Percentiles rank a stretch among this genome's conserved stretches.
Conservation (phyloP, 2,113 vertebrate species). For the Ovibos moschatus region DNA sequence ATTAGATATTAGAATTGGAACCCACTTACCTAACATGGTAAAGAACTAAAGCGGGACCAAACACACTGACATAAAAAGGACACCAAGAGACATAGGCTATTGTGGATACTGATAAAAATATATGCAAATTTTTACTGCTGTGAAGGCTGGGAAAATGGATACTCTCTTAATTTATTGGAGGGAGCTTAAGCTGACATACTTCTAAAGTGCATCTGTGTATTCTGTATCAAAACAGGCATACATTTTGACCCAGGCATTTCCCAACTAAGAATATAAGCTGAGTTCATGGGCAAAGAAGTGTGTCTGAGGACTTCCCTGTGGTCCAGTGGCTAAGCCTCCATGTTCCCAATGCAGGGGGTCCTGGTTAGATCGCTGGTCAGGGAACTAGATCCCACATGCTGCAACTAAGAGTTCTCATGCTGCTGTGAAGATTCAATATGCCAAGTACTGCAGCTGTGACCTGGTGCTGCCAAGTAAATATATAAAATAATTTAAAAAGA, state of each 20-base stretch:
- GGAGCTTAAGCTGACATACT: background rate
- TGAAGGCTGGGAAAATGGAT: background rate
- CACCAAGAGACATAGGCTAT: background rate
- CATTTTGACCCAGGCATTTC: background rate
- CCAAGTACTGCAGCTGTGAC: background rate
- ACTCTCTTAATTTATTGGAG: background rate
- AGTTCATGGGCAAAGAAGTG: background rate
- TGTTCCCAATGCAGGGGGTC: background rate
- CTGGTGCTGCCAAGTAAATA: background rate
- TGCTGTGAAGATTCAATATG: background rate
- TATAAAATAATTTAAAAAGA: background rate
- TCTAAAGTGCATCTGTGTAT: background rate
- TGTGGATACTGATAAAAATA: background rate
- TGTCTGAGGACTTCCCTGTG: background rate
- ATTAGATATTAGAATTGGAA: slow-evolving; percentile 4
- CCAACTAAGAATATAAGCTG: background rate
- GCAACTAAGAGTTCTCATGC: background rate
- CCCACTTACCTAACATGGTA: background rate
- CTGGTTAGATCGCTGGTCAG: background rate
- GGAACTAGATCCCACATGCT: background rate
- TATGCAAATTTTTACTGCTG: background rate
- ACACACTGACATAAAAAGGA: background rate
- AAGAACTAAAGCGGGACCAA: background rate
- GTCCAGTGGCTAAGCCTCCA: background rate
- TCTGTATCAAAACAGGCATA: background rate